Evolutionary conservation across 2,797 vertebrate genomes (phyloP).

Genomic region (Phrynocephalus forsythii): DNA sequence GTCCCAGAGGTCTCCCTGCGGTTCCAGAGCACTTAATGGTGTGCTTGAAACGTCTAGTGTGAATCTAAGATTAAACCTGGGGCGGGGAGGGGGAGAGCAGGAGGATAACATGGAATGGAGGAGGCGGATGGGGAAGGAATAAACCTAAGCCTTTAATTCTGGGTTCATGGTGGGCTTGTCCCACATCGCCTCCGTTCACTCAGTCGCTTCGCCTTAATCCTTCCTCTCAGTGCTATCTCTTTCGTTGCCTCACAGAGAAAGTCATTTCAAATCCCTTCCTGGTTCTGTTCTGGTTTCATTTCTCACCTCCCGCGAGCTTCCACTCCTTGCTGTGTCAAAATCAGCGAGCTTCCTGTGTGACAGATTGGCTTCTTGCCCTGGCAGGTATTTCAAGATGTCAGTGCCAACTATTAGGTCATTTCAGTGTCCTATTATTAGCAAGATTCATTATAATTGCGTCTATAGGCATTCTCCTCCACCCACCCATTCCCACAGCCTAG

Average conservation of each 20-base stretch:
- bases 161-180: conserved; percentile 38
- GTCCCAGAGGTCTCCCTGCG: neutral
- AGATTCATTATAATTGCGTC: conserved; percentile 5
- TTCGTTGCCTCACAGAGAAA: conserved; percentile 46
- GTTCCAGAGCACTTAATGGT: neutral
- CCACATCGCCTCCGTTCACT: neutral
- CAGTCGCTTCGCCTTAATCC: neutral
- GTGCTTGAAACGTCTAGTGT: neutral
- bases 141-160: conserved; percentile 58
- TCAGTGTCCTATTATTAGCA: neutral
- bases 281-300: neutral
- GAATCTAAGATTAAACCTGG: conserved; percentile 6
- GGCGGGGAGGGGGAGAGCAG: neutral
- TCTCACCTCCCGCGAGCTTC: conserved; percentile 10
- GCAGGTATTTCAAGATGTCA: conserved; percentile 4
- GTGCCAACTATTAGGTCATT: neutral
- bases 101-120: conserved; percentile 33
- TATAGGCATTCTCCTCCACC: neutral
- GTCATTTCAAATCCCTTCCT: conserved; percentile 25
- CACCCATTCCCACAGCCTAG: neutral
- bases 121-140: conserved; percentile 41
- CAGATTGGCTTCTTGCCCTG: conserved; percentile 18
- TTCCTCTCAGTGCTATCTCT: conserved; percentile 20
- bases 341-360: neutral
- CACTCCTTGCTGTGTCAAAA: conserved; percentile 21